A percentile compares a stretch with the other conserved stretches of the same genome.
phyloP scores from a whole-genome alignment of 2,888 invertebrate genomes.

The Deroplatys truncata region DNA sequence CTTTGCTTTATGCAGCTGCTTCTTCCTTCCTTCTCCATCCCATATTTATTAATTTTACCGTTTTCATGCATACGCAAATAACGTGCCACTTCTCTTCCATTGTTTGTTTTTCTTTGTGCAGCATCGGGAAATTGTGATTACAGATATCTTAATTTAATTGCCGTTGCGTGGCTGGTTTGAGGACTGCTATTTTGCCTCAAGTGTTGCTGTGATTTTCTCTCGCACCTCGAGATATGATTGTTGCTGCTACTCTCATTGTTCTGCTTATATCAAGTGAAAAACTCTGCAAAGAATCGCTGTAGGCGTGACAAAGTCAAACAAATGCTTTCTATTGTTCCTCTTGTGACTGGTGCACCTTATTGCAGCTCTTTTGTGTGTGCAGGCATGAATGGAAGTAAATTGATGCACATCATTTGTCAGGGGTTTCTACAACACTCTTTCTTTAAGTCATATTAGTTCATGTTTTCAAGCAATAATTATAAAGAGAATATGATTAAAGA shows the following conservation, averaged over 20 bases:
- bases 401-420: no score
- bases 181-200: background rate
- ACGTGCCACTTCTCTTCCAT: background rate
- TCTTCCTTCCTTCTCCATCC: background rate
- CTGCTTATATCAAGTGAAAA: background rate
- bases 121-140: background rate
- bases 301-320: background rate
- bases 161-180: background rate
- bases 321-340: background rate
- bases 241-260: background rate
- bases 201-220: background rate
- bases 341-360: no score
- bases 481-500: no score
- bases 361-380: no score
- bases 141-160: background rate
- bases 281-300: background rate
- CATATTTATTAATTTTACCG: background rate
- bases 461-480: no score
- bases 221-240: background rate
- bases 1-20: background rate
- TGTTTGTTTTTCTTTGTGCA: background rate
- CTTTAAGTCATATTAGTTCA: no score
- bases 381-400: no score
- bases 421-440: no score
- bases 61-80: background rate